phyloP scores from a whole-genome alignment of 2,113 vertebrate species.

The Motacilla tschutschensis region DNA sequence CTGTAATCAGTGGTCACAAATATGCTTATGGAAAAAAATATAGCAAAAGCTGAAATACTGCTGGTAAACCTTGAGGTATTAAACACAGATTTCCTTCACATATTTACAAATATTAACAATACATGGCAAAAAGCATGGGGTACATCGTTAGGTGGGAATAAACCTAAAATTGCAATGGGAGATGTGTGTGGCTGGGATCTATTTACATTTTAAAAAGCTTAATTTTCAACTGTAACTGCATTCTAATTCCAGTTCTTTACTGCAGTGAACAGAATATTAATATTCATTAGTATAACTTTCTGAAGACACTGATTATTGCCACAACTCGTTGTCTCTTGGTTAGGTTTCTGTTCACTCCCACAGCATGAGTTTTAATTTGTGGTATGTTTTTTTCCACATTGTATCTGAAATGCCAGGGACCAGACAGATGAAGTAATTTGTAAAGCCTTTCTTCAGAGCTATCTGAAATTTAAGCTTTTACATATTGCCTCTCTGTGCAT shows the following conservation, averaged over 20 bases:
- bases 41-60: not conserved
- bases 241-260: not conserved
- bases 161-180: not conserved
- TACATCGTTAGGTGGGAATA: not conserved
- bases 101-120: not conserved
- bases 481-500: not conserved
- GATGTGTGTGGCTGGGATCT: not conserved
- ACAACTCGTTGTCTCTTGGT: not conserved
- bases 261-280: not conserved
- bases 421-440: not conserved
- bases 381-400: not conserved
- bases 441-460: not conserved
- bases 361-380: not conserved
- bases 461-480: not conserved
- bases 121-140: not conserved
- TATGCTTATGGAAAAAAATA: not conserved
- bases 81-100: not conserved
- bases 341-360: not conserved
- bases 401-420: not conserved
- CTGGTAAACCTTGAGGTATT: not conserved
- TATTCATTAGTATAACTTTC: not conserved
- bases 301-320: not conserved
- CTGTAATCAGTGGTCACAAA: not conserved
- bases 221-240: not conserved
- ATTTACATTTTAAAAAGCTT: not conserved